Evolutionary conservation across 2,113 vertebrate genomes (phyloP).

Genomic region (Hydropotes inermis): DNA sequence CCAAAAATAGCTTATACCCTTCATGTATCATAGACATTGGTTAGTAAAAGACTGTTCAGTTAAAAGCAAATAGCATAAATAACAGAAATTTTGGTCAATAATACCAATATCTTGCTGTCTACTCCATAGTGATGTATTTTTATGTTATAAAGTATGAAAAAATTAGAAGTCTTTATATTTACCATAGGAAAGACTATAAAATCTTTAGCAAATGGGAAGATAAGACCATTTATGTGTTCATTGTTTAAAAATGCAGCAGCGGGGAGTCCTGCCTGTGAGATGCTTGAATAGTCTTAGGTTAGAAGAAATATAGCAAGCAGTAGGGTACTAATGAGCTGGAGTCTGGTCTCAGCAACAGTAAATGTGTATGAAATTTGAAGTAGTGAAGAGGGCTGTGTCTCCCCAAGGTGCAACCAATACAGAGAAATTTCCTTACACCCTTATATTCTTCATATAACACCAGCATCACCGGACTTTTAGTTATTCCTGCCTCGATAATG

Average conservation of each 20-base stretch:
- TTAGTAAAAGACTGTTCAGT: background rate
- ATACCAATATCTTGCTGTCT: background rate
- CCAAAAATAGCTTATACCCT: background rate
- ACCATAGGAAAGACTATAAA: background rate
- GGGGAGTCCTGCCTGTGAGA: background rate
- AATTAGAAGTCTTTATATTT: background rate
- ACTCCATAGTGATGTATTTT: background rate
- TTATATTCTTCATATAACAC: background rate
- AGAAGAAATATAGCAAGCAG: background rate
- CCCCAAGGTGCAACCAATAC: background rate
- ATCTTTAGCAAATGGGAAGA: background rate
- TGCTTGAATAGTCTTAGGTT: background rate
- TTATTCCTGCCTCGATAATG: background rate
- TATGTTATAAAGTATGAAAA: background rate
- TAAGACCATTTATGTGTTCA: background rate
- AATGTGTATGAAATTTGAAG: background rate
- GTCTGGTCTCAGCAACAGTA: background rate
- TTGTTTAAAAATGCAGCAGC: background rate
- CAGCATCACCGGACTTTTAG: no score
- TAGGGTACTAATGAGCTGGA: background rate
- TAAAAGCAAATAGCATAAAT: background rate
- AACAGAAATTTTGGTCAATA: background rate
- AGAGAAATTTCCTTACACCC: background rate
- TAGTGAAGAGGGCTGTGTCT: background rate
- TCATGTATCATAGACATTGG: background rate